Evolutionary conservation across 2,797 vertebrate genomes (phyloP).

Genomic region (Morus bassanus): DNA sequence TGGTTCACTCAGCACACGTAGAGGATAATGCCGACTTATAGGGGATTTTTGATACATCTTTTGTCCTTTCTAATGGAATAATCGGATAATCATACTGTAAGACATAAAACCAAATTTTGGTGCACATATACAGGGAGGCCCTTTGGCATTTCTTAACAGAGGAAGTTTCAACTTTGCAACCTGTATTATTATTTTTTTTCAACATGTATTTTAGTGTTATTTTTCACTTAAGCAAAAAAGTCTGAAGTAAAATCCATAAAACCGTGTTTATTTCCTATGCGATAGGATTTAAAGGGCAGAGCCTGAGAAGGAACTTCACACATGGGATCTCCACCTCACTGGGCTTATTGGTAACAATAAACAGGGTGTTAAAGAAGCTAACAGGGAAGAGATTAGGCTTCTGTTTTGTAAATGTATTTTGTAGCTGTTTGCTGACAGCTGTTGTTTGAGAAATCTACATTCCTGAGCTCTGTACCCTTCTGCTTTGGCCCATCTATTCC

Average conservation of each 20-base stretch:
- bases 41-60: background rate
- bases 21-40: background rate
- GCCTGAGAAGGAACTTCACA: background rate
- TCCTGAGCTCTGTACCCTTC: background rate
- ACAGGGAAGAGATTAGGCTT: background rate
- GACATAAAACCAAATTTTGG: background rate
- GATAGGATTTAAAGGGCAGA: background rate
- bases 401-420: background rate
- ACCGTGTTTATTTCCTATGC: rapidly evolving
- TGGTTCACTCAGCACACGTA: background rate
- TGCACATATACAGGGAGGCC: background rate
- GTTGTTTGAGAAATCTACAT: background rate
- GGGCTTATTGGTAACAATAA: background rate
- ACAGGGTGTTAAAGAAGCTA: background rate
- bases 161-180: background rate
- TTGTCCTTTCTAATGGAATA: background rate
- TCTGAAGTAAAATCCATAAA: background rate
- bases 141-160: background rate
- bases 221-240: background rate
- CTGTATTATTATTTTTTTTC: background rate
- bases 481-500: background rate
- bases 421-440: background rate
- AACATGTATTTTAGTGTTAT: background rate
- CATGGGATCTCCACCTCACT: background rate
- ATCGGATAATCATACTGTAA: background rate